Percentiles rank a stretch among this genome's conserved stretches.
phyloP scores from a whole-genome alignment of 1,140 invertebrate genomes.

The Mycetomoellerius zeteki region DNA sequence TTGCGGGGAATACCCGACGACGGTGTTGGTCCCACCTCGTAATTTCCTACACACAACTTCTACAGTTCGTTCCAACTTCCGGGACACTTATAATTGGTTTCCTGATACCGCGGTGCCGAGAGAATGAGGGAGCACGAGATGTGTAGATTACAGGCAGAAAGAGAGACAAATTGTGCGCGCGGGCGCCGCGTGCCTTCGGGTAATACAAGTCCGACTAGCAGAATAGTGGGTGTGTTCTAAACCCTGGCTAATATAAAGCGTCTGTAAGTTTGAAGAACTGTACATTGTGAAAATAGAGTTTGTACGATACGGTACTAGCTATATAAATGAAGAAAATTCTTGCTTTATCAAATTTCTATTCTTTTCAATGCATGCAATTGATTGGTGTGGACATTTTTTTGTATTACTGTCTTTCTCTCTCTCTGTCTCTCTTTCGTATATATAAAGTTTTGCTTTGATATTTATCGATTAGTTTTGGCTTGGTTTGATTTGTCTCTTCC shows the following conservation, averaged over 20 bases:
- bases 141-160: slow-evolving; percentile 60
- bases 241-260: slow-evolving; percentile 15
- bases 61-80: slow-evolving; percentile 78
- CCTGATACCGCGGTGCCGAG: slow-evolving; percentile 67
- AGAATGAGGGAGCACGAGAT: slow-evolving; percentile 61
- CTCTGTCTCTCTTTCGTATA: not conserved
- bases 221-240: not conserved
- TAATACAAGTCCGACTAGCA: slow-evolving; percentile 16
- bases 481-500: not conserved
- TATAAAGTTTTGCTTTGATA: not conserved
- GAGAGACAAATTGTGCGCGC: slow-evolving; percentile 49
- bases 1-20: slow-evolving; percentile 40
- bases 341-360: not conserved
- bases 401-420: not conserved
- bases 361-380: not conserved
- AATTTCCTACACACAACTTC: slow-evolving; percentile 77
- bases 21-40: slow-evolving; percentile 62
- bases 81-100: slow-evolving; percentile 83
- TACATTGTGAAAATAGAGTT: not conserved
- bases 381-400: not conserved
- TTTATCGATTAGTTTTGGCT: not conserved
- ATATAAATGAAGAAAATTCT: slow-evolving; percentile 7
- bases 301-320: not conserved
- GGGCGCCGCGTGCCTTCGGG: slow-evolving; percentile 13
- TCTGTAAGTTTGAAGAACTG: slow-evolving; percentile 24